Conservation (phyloP, 35 echinoderm and acorn worm species). For the Ptychodera flava region DNA sequence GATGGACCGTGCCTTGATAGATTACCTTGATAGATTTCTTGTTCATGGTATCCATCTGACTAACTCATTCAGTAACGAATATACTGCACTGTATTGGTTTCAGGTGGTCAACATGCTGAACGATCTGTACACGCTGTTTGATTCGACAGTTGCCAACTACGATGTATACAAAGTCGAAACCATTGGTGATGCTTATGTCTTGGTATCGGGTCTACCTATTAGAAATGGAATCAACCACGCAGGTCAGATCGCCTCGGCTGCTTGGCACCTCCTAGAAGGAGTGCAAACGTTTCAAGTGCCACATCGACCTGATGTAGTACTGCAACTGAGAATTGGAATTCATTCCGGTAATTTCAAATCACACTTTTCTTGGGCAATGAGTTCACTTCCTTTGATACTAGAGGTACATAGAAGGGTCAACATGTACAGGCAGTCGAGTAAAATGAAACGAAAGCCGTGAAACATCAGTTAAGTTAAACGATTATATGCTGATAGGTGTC, state of each 20-base stretch:
- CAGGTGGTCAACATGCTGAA: slow-evolving; percentile 93
- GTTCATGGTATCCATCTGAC: too few relatives aligned
- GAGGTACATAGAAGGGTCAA: not conserved
- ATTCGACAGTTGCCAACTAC: slow-evolving; percentile 93
- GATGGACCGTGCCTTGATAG: not conserved
- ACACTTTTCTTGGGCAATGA: too few relatives aligned
- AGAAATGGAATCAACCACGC: not conserved
- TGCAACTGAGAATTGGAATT: not conserved
- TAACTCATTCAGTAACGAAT: too few relatives aligned
- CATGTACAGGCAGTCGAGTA: not conserved
- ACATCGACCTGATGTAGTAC: not conserved
- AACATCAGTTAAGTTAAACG: not conserved
- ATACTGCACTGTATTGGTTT: too few relatives aligned
- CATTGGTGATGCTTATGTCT: not conserved
- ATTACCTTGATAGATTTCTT: too few relatives aligned
- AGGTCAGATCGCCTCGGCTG: not conserved
- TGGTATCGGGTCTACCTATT: not conserved
- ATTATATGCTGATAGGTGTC: not conserved
- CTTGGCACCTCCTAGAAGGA: not conserved
- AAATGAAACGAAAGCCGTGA: not conserved
- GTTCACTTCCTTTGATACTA: too few relatives aligned
- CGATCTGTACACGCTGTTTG: slow-evolving; percentile 83
- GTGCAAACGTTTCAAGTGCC: not conserved
- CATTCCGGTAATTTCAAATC: not conserved
- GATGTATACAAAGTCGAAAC: slow-evolving; percentile 76